Evolutionary conservation across 2,113 vertebrate species (phyloP).

Genomic region (Pogonocichla stellata): DNA sequence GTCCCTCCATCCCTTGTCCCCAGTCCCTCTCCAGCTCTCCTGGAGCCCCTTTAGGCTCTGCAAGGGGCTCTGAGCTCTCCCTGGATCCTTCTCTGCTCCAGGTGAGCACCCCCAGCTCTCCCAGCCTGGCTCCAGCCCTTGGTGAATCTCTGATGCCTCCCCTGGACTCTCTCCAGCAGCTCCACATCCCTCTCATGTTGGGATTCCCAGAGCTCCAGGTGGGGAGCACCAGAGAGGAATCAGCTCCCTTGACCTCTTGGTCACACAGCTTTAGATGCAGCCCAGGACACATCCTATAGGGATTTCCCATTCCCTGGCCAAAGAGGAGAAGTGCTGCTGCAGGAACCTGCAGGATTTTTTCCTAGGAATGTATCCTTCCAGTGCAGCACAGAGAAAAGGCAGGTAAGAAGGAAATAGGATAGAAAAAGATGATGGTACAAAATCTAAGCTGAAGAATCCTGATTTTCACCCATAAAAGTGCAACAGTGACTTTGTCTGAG

Average conservation of each 20-base stretch:
- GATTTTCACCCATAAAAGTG: neutral
- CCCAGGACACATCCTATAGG: neutral
- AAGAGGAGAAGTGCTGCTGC: neutral
- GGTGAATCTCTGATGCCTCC: rapidly evolving
- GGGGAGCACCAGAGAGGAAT: neutral
- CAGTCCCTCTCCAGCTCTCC: neutral
- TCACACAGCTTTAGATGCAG: neutral
- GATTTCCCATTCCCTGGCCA: neutral
- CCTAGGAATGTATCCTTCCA: neutral
- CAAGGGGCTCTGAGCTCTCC: neutral
- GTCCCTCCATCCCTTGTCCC: neutral
- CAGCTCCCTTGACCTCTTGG: neutral
- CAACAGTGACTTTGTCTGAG: neutral
- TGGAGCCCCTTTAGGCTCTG: neutral
- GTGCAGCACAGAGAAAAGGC: neutral
- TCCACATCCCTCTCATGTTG: rapidly evolving
- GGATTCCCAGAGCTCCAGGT: neutral
- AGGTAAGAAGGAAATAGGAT: neutral
- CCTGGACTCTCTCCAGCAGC: neutral
- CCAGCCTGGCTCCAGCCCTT: neutral
- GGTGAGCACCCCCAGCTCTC: neutral
- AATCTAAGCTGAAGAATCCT: neutral
- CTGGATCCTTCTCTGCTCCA: neutral
- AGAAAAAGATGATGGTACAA: neutral
- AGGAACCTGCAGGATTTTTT: neutral